Evolutionary conservation across 2,113 vertebrate genomes (phyloP), one percentile per base, ranked within the genome.

Genomic region (Anser brachyrhynchus): DNA sequence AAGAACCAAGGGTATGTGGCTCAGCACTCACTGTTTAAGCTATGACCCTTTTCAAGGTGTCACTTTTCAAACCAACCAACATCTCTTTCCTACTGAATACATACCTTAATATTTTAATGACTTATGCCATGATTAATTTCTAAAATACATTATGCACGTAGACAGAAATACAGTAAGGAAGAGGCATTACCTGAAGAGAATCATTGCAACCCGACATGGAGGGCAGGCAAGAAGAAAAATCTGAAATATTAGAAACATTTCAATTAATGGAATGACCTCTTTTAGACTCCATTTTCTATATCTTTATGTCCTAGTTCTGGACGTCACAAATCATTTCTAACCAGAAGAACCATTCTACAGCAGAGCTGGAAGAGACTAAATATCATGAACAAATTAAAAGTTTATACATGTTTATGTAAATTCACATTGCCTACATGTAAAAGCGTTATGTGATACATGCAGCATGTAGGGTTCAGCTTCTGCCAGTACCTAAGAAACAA

Each of bases 181-280:
- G 39, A 43, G 54, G 2, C 12, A 33, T 98, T 97, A 99, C 99
- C 99, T 99, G 97, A 99, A 99, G 58, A 99, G 83, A 90, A 99
- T 97, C 96, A 98, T 98, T 28, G 98, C 98, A 71, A 98, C 97
- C 55, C 98, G 98, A 96, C 99, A 98, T 1, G 99, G 99, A 31
- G 99, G 99, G 86, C 99, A 99, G 92, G 99, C 99, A 93, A 99
- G 98, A 81, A 99, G 99, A 97, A 99, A 99, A 97, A 99, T 99
- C 99, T 99, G 98, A 85, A 94, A 98, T 6, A 29, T 89, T 19
- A 91, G 93, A 97, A 92, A 95, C 39, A 94, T 80, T 73, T 72
- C 90, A 76, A 84, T 97, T 93, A 96, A 37, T 57, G 9, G 46
- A 13, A 43, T 25, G 19, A 62, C 51, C 54, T 66, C 55, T 83